These are phyloP conservation scores for Mylabris sibirica DNA, from an alignment of 2,888 invertebrate species.

Conservation along the genomic window DNA sequence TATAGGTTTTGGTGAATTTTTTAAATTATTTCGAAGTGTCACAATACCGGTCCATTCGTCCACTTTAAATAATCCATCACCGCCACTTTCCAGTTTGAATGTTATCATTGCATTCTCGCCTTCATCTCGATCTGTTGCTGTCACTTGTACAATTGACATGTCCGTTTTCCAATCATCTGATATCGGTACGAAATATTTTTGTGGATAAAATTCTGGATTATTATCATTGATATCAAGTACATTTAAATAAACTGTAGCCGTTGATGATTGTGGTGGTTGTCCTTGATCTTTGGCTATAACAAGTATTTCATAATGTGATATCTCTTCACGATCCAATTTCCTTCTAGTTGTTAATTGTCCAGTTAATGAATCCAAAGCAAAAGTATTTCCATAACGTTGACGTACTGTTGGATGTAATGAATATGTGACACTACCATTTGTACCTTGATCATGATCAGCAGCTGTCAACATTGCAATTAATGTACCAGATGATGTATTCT, in stretches of 20 bases:
- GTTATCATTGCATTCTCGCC: conserved; percentile 86
- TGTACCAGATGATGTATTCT: conserved; percentile 81
- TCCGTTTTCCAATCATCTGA: conserved; percentile 73
- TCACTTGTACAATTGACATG: conserved; percentile 74
- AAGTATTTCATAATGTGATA: conserved; percentile 79
- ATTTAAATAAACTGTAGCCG: conserved; percentile 82
- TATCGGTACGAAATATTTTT: conserved; percentile 81
- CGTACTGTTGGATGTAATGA: conserved; percentile 79
- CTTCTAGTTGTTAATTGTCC: conserved; percentile 83
- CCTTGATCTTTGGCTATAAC: conserved; percentile 93
- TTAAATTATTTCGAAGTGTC: conserved; percentile 71
- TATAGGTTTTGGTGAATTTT: conserved; percentile 70
- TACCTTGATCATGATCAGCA: conserved; percentile 91
- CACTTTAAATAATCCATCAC: conserved; percentile 80
- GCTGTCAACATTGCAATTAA: conserved; percentile 85
- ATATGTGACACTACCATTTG: conserved; percentile 90
- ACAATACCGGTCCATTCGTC: conserved; percentile 82
- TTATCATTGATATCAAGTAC: conserved; percentile 93
- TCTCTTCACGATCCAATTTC: conserved; percentile 83
- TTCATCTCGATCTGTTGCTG: conserved; percentile 85
- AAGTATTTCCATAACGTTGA: conserved; percentile 83
- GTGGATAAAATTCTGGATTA: conserved; percentile 89
- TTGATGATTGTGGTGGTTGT: conserved; percentile 87
- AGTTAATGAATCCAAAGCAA: conserved; percentile 81
- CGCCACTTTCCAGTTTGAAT: conserved; percentile 80